Base-by-base conservation (phyloP, 1,140 invertebrate genomes). In the Coptotermes formosanus region DNA sequence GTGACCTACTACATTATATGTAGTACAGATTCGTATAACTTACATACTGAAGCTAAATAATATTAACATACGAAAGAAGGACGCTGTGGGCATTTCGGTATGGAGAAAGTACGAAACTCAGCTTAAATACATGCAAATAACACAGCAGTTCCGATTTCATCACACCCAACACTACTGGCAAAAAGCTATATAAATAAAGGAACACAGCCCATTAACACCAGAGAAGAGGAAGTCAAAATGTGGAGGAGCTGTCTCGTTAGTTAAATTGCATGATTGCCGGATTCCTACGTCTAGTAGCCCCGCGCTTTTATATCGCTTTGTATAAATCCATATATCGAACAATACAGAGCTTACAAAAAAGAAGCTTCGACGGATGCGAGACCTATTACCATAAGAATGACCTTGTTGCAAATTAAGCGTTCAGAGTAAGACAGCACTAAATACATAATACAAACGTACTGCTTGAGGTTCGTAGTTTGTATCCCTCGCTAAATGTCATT, bases 321-420 rank as follows among this genome's bases (percentile, higher is more conserved):
- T 75, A 75, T 25, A 75, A n/a, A 75, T 75, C 64, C n/a, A 75
- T 75, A 75, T 75, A 75, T 75, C 64, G 64, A 75, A 75, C 64
- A 75, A 75, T 75, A 75, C 64, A n/a, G 7, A 75, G 64, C 6
- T 30, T 3, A n/a, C 25, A 75, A n/a, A 1, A 75, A 75, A 75
- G 64, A 30, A 75, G 64, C 64, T 75, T 75, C 64, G n/a, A 30
- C 30, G n/a, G 64, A 75, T 75, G 64, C 9, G 2, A 75, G 64
- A 75, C 64, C 64, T 75, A 75, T 75, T 75, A 75, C 9, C 64
- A 75, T 75, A 75, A 30, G 64, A 75, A 75, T 75, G n/a, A n/a
- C 64, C 64, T 75, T 30, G 64, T 75, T 75, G n/a, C 64, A 75
- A 8, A 30, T 75, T 0, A 30, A 75, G 25, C 25, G n/a, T 7